These are phyloP conservation scores for Sminthurinus aureus DNA, from an alignment of 2,888 invertebrate species.

Conservation along the genomic window DNA sequence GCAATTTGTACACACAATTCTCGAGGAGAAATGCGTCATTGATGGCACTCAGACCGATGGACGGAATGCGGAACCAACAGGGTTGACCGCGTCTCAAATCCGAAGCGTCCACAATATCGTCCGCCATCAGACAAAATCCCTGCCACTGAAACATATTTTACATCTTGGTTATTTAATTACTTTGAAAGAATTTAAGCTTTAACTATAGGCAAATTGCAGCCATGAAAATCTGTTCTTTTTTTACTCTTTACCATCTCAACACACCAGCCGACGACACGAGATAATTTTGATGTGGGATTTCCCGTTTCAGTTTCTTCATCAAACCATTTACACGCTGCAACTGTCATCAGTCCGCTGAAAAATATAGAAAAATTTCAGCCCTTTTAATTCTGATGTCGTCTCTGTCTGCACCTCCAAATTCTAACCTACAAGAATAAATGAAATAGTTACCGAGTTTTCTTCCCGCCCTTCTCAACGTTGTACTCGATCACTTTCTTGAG, in stretches of 20 bases:
- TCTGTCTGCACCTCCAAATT: not conserved
- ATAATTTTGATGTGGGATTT: not conserved
- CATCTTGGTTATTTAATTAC: not conserved
- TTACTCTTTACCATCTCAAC: not conserved
- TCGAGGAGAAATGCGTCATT: not conserved
- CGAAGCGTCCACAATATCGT: not conserved
- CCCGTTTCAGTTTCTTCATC: not conserved
- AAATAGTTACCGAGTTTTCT: not conserved
- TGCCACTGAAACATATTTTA: too few relatives aligned
- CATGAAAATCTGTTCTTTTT: not conserved
- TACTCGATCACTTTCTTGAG: not conserved
- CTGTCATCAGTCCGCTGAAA: not conserved
- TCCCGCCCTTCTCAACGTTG: not conserved
- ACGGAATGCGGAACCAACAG: not conserved
- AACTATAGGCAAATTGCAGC: not conserved
- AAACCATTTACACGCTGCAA: not conserved
- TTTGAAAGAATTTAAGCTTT: not conserved
- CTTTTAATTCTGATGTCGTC: not conserved
- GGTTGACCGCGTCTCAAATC: not conserved
- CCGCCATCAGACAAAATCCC: not conserved
- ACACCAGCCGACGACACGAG: not conserved
- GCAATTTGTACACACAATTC: not conserved
- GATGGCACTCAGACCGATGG: not conserved
- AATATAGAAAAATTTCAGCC: not conserved
- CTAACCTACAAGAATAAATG: not conserved